phyloP scores from a whole-genome alignment of 2,888 invertebrate genomes.

The Machimus rusticus region DNA sequence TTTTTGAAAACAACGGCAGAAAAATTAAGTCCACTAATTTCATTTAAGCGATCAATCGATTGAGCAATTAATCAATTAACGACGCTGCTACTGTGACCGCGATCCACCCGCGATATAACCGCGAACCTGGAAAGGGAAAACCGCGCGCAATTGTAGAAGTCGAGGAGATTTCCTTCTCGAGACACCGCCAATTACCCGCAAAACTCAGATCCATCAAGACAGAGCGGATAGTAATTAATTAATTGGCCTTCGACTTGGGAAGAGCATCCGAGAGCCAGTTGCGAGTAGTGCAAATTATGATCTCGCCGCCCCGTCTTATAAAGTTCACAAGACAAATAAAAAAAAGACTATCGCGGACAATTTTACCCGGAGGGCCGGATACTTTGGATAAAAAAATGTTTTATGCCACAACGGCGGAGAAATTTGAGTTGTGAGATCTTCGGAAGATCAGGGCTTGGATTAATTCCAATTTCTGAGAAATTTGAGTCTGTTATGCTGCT shows the following conservation, averaged over 20 bases:
- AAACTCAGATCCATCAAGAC: not conserved
- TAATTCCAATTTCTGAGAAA: conserved; percentile 26
- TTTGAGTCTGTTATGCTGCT: not conserved
- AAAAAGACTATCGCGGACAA: not conserved
- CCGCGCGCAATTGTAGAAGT: not conserved
- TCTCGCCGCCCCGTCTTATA: not conserved
- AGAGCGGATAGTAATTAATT: conserved; percentile 31
- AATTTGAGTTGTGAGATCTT: conserved; percentile 26
- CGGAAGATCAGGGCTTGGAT: not conserved
- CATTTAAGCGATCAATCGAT: conserved; percentile 9
- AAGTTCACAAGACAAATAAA: not conserved
- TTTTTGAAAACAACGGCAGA: not conserved
- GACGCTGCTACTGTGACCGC: not conserved
- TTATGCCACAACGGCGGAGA: not conserved
- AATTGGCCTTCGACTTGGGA: conserved; percentile 42
- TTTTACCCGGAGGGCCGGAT: not conserved
- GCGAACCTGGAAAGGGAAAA: not conserved
- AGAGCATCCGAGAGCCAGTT: not conserved
- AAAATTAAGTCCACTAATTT: not conserved
- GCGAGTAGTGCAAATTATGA: not conserved
- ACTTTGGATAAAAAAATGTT: not conserved
- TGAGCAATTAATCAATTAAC: conserved; percentile 32
- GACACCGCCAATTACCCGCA: not conserved
- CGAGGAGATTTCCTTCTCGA: not conserved
- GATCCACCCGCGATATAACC: not conserved